Base-by-base conservation (phyloP, 2,888 invertebrate species). In the Amorpha juglandis region DNA sequence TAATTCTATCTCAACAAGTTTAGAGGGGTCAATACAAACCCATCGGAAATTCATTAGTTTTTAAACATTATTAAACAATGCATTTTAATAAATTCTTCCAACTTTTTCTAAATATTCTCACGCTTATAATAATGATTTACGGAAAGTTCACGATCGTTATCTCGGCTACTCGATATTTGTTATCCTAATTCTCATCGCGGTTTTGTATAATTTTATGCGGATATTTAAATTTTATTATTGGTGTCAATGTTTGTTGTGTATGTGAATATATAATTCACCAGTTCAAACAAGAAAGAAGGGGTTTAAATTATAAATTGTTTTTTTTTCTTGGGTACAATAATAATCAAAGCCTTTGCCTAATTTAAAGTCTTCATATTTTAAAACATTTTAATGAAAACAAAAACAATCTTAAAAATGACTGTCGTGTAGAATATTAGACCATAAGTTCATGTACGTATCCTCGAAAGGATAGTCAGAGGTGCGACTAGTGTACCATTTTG, bases 1-100 rank as follows among this genome's bases (percentile, higher is more conserved):
- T 85, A 78, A 91, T 89, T 85, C 78, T 71, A 74, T 78, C 84
- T 85, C 86, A 89, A 87, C 89, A 89, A 87, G 80, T 72, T 75
- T 74, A 82, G 84, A 84, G 85, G 86, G 89, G 84, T 83, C 79
- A 68, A 69, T 78, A 81, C 79, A 76, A 75, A 72, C 69, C 71
- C 69, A 75, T 73, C 68, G 70, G 69, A 69, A 72, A 68, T 74
- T 74, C 73, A 80, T 68, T 69, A 70, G 45, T 69, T 66, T 68
- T 67, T 67, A 66, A 78, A 77, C 77, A 74, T 72, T 81, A 78
- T 77, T 71, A 75, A 71, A 74, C 76, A 75, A 75, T 72, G 71
- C 81, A 71, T 80, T 84, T 80, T 82, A 86, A 86, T 85, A 73
- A 80, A 79, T 73, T 77, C 69, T 68, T 68, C 68, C 68, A 68